Conservation (phyloP, 2,113 vertebrate genomes). For the Larimichthys polyactis region DNA sequence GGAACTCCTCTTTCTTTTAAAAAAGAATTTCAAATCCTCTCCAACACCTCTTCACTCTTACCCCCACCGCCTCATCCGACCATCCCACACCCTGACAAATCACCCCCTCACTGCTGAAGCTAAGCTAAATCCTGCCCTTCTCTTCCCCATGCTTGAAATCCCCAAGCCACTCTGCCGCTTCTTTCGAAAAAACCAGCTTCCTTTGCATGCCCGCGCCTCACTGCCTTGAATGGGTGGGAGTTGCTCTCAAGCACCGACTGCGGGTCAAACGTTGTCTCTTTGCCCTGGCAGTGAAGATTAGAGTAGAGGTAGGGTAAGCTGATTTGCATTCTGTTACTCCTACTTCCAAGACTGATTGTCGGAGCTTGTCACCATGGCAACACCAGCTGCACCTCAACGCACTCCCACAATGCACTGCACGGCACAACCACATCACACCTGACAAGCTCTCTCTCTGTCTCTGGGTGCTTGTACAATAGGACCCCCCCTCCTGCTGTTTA, state of each 20-base stretch:
- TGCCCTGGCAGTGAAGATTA: slow-evolving; percentile 60
- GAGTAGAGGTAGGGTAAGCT: slow-evolving; percentile 51
- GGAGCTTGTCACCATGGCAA: slow-evolving; percentile 76
- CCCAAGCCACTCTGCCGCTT: slow-evolving; percentile 32
- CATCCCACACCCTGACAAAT: slow-evolving; percentile 39
- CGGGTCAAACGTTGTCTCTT: slow-evolving; percentile 57
- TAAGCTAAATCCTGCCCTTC: slow-evolving; percentile 42
- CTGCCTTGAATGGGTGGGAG: slow-evolving; percentile 43
- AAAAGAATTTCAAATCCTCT: not conserved
- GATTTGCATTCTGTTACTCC: slow-evolving; percentile 64
- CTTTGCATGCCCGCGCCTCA: slow-evolving; percentile 51
- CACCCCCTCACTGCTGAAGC: slow-evolving; percentile 54
- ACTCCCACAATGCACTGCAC: slow-evolving; percentile 65
- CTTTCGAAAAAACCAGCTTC: slow-evolving; percentile 19
- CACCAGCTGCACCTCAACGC: slow-evolving; percentile 68
- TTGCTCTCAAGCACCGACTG: slow-evolving; percentile 33
- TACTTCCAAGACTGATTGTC: slow-evolving; percentile 57
- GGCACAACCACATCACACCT: slow-evolving; percentile 54
- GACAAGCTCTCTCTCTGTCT: slow-evolving; percentile 27
- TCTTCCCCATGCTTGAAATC: slow-evolving; percentile 50
- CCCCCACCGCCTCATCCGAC: slow-evolving; percentile 53
- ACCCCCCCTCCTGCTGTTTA: not conserved
- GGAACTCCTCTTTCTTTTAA: not conserved
- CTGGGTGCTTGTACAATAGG: slow-evolving; percentile 9
- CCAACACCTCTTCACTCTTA: slow-evolving; percentile 56